Percentiles rank a stretch among this genome's conserved stretches.
phyloP scores from a whole-genome alignment of 2,113 vertebrate genomes.

The Nicator chloris region DNA sequence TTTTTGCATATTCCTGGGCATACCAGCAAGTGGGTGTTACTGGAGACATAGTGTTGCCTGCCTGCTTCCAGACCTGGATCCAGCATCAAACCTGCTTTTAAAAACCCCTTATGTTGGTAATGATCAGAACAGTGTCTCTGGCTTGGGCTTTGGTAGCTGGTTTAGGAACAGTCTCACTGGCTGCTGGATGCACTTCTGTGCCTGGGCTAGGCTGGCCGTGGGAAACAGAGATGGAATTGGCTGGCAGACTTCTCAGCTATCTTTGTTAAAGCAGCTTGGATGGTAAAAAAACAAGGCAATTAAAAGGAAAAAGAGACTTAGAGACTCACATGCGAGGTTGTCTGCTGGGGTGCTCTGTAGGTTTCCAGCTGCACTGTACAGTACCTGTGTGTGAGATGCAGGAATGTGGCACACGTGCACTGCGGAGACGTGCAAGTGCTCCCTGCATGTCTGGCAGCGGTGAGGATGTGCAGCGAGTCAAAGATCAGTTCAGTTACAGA shows the following conservation, averaged over 20 bases:
- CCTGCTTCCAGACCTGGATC: constrained; percentile 19
- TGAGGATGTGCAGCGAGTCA: constrained; percentile 27
- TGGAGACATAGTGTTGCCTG: background rate
- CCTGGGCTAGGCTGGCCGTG: background rate
- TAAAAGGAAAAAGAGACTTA: background rate
- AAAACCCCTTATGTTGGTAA: background rate
- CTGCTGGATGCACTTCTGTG: background rate
- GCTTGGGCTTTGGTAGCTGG: background rate
- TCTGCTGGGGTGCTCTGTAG: background rate
- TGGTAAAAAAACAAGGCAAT: background rate
- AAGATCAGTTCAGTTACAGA: constrained; percentile 73
- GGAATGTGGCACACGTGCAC: background rate
- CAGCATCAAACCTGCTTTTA: constrained; percentile 6
- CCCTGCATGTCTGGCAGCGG: constrained; percentile 49
- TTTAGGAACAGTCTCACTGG: background rate
- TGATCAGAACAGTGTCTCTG: background rate
- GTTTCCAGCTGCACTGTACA: background rate
- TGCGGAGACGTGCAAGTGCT: background rate
- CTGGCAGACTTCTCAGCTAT: background rate
- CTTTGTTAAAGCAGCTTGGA: background rate
- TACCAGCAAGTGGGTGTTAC: background rate
- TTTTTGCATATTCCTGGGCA: background rate
- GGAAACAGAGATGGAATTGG: background rate
- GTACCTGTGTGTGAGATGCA: background rate
- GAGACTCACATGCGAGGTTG: background rate